Base-by-base conservation (phyloP, 2,113 vertebrate species). In the Taurulus bubalis region DNA sequence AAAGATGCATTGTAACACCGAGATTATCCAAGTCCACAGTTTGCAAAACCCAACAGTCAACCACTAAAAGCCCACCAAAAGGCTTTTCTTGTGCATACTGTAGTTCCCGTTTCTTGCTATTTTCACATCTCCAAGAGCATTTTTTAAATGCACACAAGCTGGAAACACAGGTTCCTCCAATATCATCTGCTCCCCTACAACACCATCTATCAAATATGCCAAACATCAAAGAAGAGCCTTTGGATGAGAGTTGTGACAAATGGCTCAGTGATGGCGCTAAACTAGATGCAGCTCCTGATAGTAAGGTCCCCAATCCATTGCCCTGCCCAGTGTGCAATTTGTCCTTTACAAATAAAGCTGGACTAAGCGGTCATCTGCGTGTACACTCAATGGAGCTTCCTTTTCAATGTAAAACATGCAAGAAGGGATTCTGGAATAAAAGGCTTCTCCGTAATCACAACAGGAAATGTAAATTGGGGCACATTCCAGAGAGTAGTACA, bases 111-210 rank as follows among this genome's bases (percentile, higher is more conserved):
- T 96, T 96, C 88, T 80, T 95, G 78, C 83, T 95, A 6, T 96
- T 95, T 84, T 95, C 95, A 20, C 92, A 95, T 56, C 94, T 96
- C 14, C 95, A 95, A 71, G 93, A 95, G 26, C 95, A 96, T 87
- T 93, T 95, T 77, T 84, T 95, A 74, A 87, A 78, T 60, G 81
- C 83, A 10, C 95, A 96, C 82, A 90, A 90, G 65, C 42, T 90
- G 59, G 92, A 94, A 87, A 88, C 82, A 12, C 63, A 79, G 32
- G 77, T 59, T 67, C 78, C 87, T 62, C 67, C 69, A 4, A n/a
- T 47, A 9, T 60, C 87, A 12, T 58, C 88, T 20, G 70, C 83
- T 68, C 87, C 90, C 34, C 45, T 94, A 8, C 89, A 93, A 75
- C 87, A 93, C 2, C 90, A 90, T 79, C 78, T 94, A 18, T 94